Percentiles rank a stretch among this genome's conserved stretches.
Evolutionary conservation across 2,888 invertebrate genomes (phyloP).

Genomic region (Teinopalpus imperialis): DNA sequence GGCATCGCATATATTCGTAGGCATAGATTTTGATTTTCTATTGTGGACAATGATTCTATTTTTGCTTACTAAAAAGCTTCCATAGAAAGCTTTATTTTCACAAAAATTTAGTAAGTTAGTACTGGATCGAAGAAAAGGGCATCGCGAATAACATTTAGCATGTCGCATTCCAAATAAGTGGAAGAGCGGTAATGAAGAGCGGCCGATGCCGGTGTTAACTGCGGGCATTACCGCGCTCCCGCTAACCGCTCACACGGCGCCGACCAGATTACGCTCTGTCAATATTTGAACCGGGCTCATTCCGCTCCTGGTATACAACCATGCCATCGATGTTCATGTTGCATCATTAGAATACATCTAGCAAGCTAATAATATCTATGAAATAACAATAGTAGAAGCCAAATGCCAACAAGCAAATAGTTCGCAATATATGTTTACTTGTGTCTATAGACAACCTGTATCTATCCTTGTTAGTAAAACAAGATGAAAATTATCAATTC

Average conservation of each 20-base stretch:
- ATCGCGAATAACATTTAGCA: constrained; percentile 69
- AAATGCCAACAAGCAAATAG: no score
- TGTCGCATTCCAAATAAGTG: constrained; percentile 52
- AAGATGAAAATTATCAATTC: no score
- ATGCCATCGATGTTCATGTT: constrained; percentile 14
- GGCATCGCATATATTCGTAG: no score
- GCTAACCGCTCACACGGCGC: constrained; percentile 60
- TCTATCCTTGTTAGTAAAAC: no score
- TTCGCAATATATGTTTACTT: no score
- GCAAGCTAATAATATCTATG: no score
- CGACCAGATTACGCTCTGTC: constrained; percentile 74
- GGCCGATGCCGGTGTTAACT: constrained; percentile 54
- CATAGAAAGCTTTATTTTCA: background rate
- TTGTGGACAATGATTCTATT: no score
- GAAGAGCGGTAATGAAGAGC: constrained; percentile 68
- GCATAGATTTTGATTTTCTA: no score
- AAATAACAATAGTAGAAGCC: no score
- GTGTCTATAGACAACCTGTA: no score
- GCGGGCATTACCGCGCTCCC: constrained; percentile 62
- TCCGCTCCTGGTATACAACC: constrained; percentile 32
- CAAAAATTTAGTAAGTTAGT: no score
- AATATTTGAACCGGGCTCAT: constrained; percentile 61
- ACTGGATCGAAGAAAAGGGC: constrained; percentile 25
- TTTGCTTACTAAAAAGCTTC: background rate
- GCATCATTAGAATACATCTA: background rate